phyloP scores from a whole-genome alignment of 2,797 vertebrate genomes.

The Falco rusticolus region DNA sequence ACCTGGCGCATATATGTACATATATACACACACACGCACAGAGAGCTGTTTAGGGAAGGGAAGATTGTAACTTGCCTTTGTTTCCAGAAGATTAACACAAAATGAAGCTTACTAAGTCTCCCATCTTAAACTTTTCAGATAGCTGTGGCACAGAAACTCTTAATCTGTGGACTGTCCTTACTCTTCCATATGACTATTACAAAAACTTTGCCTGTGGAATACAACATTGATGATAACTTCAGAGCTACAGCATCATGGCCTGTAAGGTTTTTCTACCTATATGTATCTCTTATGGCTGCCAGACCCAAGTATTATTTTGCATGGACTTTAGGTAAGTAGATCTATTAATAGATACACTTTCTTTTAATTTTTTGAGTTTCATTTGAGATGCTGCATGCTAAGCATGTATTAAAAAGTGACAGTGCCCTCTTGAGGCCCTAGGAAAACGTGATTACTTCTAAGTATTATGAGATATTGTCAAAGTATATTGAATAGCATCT shows the following conservation, averaged over 20 bases:
- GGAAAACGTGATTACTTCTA: not conserved
- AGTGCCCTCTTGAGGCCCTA: conserved; percentile 68
- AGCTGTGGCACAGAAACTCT: conserved; percentile 90
- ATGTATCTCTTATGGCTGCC: conserved; percentile 91
- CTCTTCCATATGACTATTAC: conserved; percentile 89
- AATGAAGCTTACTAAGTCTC: not conserved
- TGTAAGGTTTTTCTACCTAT: conserved; percentile 89
- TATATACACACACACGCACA: too few species aligned
- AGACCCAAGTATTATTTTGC: conserved; percentile 98
- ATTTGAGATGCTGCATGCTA: not conserved
- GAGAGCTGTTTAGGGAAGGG: not conserved
- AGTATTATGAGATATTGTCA: not conserved
- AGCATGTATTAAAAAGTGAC: not conserved
- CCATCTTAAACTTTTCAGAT: conserved; percentile 75
- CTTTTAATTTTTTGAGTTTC: not conserved
- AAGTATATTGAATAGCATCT: not conserved
- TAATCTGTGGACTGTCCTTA: conserved; percentile 89
- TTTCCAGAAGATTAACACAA: not conserved
- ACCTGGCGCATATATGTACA: not conserved
- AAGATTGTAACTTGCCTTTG: not conserved
- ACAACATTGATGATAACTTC: conserved; percentile 86
- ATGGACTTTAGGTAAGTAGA: conserved; percentile 92
- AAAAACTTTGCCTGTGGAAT: conserved; percentile 87
- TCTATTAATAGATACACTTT: not conserved
- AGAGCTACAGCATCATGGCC: conserved; percentile 85